phyloP scores from a whole-genome alignment of 53 echinoderm and acorn worm genomes.

The Stichopus horrens region DNA sequence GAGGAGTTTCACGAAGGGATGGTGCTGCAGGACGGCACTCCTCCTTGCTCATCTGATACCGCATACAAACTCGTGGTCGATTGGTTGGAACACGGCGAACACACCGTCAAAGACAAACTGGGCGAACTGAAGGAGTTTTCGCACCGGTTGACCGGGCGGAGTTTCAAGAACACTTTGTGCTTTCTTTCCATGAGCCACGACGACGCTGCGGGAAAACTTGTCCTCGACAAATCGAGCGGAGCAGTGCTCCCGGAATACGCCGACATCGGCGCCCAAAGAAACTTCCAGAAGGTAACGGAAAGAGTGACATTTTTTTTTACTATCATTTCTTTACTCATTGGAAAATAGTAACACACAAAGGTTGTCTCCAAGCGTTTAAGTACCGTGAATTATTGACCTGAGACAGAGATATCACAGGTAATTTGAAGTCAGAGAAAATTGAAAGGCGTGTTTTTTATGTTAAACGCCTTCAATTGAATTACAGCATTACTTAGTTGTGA shows the following conservation, averaged over 20 bases:
- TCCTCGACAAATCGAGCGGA: conserved; percentile 58
- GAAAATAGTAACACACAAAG: too few relatives aligned
- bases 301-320: too few relatives aligned
- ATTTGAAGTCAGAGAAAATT: too few relatives aligned
- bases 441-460: too few relatives aligned
- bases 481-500: too few relatives aligned
- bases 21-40: conserved; percentile 74
- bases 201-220: conserved; percentile 52
- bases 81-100: conserved; percentile 37
- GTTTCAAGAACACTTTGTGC: conserved; percentile 68
- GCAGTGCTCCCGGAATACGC: conserved; percentile 72
- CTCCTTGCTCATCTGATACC: conserved; percentile 60
- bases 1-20: conserved; percentile 64
- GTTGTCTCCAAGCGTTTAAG: too few relatives aligned
- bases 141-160: conserved; percentile 52
- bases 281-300: conserved; percentile 46
- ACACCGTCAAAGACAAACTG: conserved; percentile 9
- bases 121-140: conserved; percentile 56
- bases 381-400: too few relatives aligned
- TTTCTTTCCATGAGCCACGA: conserved; percentile 80
- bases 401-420: too few relatives aligned
- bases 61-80: conserved; percentile 63
- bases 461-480: too few relatives aligned
- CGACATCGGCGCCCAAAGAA: conserved; percentile 56
- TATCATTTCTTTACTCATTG: too few relatives aligned